Evolutionary conservation across 1,140 invertebrate species (phyloP).

Genomic region (Microplitis mediator): DNA sequence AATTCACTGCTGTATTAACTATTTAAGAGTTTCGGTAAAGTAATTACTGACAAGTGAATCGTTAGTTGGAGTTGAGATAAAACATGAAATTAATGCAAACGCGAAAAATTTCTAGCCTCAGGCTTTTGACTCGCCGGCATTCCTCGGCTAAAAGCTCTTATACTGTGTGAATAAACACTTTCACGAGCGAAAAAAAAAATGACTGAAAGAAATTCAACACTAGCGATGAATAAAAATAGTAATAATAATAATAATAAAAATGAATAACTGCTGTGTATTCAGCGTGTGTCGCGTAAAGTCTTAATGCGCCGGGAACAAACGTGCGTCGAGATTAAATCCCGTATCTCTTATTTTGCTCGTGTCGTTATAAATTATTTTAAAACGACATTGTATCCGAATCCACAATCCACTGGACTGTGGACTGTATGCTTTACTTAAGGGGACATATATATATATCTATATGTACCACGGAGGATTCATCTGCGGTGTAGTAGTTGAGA

Average conservation of each 20-base stretch:
- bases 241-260: neutral
- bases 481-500: neutral
- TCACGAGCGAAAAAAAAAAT: neutral
- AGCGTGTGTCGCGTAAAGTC: neutral
- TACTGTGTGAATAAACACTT: neutral
- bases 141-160: conserved; percentile 25
- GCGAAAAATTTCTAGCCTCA: conserved; percentile 14
- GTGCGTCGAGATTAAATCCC: conserved; percentile 22
- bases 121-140: conserved; percentile 7
- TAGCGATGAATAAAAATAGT: neutral
- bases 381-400: conserved; percentile 32
- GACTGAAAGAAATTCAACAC: neutral
- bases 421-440: neutral
- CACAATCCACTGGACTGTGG: neutral
- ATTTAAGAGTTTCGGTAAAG: no score
- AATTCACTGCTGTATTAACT: no score
- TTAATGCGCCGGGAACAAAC: conserved; percentile 16
- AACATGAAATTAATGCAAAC: conserved; percentile 11
- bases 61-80: neutral
- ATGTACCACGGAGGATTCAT: no score
- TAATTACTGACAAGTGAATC: no score
- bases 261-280: neutral
- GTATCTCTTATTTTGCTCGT: neutral
- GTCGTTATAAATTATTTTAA: conserved; percentile 38
- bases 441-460: no score